Base-by-base conservation (phyloP, 2,113 vertebrate species). In the Prochilodus magdalenae region DNA sequence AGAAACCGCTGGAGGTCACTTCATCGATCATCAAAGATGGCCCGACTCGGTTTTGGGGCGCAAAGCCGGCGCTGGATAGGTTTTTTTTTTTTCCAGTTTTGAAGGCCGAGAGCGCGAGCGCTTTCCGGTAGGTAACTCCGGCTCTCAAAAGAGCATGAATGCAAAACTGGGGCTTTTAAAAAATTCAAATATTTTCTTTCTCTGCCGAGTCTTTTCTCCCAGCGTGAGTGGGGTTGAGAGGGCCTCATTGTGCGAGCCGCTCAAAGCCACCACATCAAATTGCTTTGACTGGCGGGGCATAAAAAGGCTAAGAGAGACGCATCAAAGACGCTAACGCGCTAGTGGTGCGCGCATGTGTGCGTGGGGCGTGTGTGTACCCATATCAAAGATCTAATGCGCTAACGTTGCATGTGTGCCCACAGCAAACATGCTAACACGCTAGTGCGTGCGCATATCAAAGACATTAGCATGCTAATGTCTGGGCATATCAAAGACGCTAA, bases 141-240 rank as follows among this genome's bases (percentile, higher is more conserved):
- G 49, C 47, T 67, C 75, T 69, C 66, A n/a, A 11, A 69, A 27
- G 49, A 40, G 65, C 65, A 14, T n/a, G 12, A 79, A 40, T 20
- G 11, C 30, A 27, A 22, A 80, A 72, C 53, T 49, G 33, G 36
- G 1, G 77, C 77, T 80, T 55, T 79, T 80, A 62, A 49, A 62
- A 49, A 26, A 80, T 80, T 80, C 55, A 80, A 60, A 80, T 80
- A 80, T 80, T 62, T 16, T 33, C 29, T 88, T 88, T 73, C 53
- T 83, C 22, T 65, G 26, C 33, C 53, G 62, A 20, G 82, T 73
- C 55, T 49, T 59, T 72, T 60, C 69, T 79, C 51, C 69, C 66
- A 27, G 24, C 36, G 65, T 47, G 76, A 15, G 20, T 24, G 14
- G 57, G 77, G 55, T 22, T 24, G 55, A 59, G 65, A n/a, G 33